A percentile compares a stretch with the other conserved stretches of the same genome.
Conservation (phyloP, 2,888 invertebrate genomes). For the Tenthredo distinguenda region DNA sequence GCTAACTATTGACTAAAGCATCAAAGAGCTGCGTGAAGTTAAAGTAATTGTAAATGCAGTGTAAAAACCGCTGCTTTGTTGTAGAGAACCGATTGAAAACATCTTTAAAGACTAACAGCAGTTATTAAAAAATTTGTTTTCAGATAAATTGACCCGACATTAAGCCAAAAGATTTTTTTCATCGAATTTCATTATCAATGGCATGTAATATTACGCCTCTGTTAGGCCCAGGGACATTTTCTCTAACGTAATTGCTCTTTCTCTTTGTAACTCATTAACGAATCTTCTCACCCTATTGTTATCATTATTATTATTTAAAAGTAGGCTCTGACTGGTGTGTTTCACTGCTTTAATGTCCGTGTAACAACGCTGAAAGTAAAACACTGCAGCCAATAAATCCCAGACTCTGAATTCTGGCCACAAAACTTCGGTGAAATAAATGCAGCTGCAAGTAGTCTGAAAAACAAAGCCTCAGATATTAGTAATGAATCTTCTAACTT, state of each 20-base stretch:
- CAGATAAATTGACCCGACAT: neutral
- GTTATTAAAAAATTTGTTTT: neutral
- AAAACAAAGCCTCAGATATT: slow-evolving; percentile 61
- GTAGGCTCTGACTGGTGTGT: slow-evolving; percentile 53
- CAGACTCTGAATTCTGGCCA: slow-evolving; percentile 99
- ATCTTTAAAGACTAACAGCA: neutral
- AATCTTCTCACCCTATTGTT: slow-evolving; percentile 66
- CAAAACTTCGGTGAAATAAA: slow-evolving; percentile 93
- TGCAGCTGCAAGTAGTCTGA: slow-evolving; percentile 87
- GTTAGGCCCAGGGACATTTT: slow-evolving; percentile 53
- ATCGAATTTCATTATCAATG: neutral
- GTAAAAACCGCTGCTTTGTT: neutral
- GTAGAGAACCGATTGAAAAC: too few species aligned
- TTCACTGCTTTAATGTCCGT: slow-evolving; percentile 58
- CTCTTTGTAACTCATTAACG: slow-evolving; percentile 65
- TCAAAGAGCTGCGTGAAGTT: neutral
- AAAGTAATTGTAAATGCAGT: neutral
- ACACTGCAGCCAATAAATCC: slow-evolving; percentile 92
- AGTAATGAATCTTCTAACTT: neutral
- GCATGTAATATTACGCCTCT: slow-evolving; percentile 3
- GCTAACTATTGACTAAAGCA: slow-evolving; percentile 6
- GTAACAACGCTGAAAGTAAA: slow-evolving; percentile 89
- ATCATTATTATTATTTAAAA: slow-evolving; percentile 57
- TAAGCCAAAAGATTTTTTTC: neutral
- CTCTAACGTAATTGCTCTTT: slow-evolving; percentile 62